These are phyloP conservation scores for Drosophila mimica DNA, from an alignment of 2,888 invertebrate species.

Conservation along the genomic window DNA sequence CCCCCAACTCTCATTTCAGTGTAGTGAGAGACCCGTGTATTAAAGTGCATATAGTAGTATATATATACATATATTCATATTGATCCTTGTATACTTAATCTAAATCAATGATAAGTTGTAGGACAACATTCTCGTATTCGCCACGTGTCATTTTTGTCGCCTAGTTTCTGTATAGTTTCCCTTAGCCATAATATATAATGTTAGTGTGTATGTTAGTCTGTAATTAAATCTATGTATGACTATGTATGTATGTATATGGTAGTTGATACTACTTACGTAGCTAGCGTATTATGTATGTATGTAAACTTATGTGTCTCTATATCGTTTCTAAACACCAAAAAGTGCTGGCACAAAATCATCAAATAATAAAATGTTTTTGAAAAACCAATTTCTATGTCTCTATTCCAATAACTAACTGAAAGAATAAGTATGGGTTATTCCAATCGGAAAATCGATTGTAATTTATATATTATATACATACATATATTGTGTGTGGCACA, in stretches of 20 bases:
- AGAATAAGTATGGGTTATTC: not conserved
- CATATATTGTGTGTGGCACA: not conserved
- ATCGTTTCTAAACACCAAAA: conserved; percentile 82
- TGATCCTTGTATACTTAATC: conserved; percentile 33
- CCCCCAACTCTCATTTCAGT: not conserved
- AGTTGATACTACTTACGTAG: conserved; percentile 35
- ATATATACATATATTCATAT: conserved; percentile 20
- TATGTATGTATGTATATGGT: conserved; percentile 42
- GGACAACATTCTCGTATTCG: conserved; percentile 53
- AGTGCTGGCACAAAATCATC: conserved; percentile 83
- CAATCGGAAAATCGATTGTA: not conserved
- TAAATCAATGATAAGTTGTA: conserved; percentile 51
- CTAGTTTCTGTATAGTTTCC: conserved; percentile 59
- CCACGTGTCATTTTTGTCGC: conserved; percentile 59
- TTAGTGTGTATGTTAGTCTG: conserved; percentile 42
- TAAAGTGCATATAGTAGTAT: conserved; percentile 59
- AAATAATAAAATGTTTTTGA: conserved; percentile 70
- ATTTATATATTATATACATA: not conserved
- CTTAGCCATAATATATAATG: conserved; percentile 49
- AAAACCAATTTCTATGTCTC: conserved; percentile 44
- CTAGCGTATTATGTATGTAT: conserved; percentile 61
- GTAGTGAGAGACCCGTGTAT: conserved; percentile 44
- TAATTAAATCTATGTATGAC: conserved; percentile 29
- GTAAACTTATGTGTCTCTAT: conserved; percentile 64
- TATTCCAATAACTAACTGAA: not conserved